phyloP scores from a whole-genome alignment of 2,113 vertebrate species.

The Columbina picui region DNA sequence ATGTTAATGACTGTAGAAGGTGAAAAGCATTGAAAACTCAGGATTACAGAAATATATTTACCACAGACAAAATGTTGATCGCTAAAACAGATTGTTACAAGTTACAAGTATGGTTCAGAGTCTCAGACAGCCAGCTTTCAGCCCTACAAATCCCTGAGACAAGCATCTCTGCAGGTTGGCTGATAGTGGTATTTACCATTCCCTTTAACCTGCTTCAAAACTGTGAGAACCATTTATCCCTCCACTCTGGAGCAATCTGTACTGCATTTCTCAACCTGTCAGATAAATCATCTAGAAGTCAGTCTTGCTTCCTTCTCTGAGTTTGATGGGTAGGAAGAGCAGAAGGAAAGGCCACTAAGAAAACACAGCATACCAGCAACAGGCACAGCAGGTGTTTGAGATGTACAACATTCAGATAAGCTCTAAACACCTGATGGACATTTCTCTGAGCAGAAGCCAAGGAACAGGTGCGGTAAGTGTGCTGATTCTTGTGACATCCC shows the following conservation, averaged over 20 bases:
- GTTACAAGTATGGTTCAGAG: not conserved
- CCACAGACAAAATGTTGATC: not conserved
- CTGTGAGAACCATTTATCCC: not conserved
- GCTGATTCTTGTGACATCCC: not conserved
- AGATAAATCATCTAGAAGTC: not conserved
- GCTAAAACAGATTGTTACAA: not conserved
- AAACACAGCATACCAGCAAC: not conserved
- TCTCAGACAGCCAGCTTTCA: not conserved
- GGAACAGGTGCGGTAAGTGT: not conserved
- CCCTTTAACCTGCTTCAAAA: not conserved
- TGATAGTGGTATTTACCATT: not conserved
- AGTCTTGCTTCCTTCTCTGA: not conserved
- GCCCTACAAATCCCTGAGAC: not conserved
- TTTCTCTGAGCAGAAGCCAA: not conserved
- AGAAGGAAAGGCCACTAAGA: not conserved
- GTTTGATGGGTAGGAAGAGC: not conserved
- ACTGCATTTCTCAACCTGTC: not conserved
- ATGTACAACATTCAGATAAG: not conserved
- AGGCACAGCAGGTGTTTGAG: not conserved
- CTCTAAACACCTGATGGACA: not conserved
- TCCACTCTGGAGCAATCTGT: not conserved
- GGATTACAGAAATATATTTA: not conserved
- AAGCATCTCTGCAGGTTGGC: not conserved
- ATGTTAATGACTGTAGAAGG: not conserved
- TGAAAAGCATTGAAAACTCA: not conserved